phyloP scores from a whole-genome alignment of 2,888 invertebrate species.

The Asteroscopus sphinx region DNA sequence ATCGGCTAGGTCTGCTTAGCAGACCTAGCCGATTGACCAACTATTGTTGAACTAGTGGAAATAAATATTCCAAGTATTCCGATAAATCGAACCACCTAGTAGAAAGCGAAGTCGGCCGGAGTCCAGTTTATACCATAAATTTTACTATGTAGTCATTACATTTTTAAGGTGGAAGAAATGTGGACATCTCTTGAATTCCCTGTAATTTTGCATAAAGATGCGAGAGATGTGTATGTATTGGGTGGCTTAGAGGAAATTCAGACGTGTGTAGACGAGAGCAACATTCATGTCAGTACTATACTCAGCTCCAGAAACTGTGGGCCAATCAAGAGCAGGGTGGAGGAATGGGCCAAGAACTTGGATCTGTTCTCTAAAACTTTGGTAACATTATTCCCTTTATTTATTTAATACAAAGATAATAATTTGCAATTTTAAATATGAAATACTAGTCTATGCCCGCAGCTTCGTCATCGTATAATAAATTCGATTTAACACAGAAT shows the following conservation, averaged over 20 bases:
- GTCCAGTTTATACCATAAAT: too few relatives aligned
- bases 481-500: too few relatives aligned
- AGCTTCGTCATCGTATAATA: too few relatives aligned
- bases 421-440: too few relatives aligned
- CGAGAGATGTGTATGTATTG: constrained; percentile 95
- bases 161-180: constrained; percentile 92
- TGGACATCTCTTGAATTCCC: constrained; percentile 95
- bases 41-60: too few relatives aligned
- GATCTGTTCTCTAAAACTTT: constrained; percentile 95
- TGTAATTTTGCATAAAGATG: constrained; percentile 94
- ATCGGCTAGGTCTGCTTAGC: too few relatives aligned
- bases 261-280: constrained; percentile 94
- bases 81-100: too few relatives aligned
- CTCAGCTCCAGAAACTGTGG: constrained; percentile 96
- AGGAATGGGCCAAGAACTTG: constrained; percentile 94
- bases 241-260: constrained; percentile 96
- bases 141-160: not conserved
- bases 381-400: constrained; percentile 80
- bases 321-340: constrained; percentile 94
- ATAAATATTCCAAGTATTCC: too few relatives aligned
- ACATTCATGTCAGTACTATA: constrained; percentile 96
- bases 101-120: too few relatives aligned
- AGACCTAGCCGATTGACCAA: too few relatives aligned
- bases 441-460: too few relatives aligned
- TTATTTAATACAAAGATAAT: too few relatives aligned